Conservation (phyloP, 1,140 invertebrate species). For the Ditylenchus dipsaci region DNA sequence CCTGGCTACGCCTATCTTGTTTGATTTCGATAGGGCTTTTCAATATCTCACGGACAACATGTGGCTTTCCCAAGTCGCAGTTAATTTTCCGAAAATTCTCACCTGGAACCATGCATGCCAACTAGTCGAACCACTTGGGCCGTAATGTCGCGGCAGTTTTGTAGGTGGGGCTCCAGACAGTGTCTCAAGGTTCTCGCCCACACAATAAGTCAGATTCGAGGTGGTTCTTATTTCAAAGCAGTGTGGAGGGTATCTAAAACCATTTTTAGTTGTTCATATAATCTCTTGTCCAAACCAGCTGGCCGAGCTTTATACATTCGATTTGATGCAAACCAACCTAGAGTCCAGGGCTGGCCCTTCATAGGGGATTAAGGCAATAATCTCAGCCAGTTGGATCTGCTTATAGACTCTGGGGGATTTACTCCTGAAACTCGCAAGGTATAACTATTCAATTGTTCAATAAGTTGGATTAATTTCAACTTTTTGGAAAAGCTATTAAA, state of each 20-base stretch:
- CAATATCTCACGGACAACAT: too few species aligned
- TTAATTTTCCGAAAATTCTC: neutral
- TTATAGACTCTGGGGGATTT: constrained; percentile 54
- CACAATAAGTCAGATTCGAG: constrained; percentile 48
- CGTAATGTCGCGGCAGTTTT: constrained; percentile 46
- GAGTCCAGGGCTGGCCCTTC: constrained; percentile 46
- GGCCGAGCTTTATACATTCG: neutral
- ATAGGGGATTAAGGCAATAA: constrained; percentile 49
- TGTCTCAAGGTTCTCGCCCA: constrained; percentile 53
- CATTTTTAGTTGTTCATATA: neutral
- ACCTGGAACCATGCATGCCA: constrained; percentile 53
- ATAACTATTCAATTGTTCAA: too few species aligned
- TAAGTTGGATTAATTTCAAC: neutral
- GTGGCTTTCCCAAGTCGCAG: too few species aligned
- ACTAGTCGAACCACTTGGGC: constrained; percentile 26
- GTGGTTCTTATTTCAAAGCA: constrained; percentile 54
- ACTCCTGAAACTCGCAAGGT: constrained; percentile 44
- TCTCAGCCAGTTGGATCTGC: constrained; percentile 49
- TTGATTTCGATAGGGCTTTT: too few species aligned
- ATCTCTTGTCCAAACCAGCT: too few species aligned
- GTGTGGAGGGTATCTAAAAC: constrained; percentile 49
- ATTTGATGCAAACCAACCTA: constrained; percentile 17
- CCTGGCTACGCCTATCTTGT: too few species aligned
- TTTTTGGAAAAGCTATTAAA: too few species aligned
- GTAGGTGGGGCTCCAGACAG: constrained; percentile 33